These are phyloP conservation scores for Tretioscincus oriximinensis DNA, from an alignment of 2,113 vertebrate species.

Conservation along the genomic window DNA sequence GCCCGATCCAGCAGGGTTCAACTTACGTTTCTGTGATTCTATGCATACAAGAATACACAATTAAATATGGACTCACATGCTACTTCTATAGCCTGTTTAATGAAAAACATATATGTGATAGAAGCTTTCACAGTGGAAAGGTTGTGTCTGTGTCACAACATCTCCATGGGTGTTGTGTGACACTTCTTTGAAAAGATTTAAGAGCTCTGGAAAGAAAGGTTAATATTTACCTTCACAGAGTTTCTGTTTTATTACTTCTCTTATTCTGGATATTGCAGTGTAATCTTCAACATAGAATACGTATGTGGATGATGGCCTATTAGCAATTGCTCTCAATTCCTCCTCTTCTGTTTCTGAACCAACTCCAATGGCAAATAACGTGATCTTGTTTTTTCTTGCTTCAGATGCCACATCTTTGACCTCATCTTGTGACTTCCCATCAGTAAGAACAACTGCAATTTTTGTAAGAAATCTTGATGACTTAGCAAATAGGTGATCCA, in stretches of 20 bases:
- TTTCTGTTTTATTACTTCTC: slow-evolving; percentile 95
- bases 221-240: slow-evolving; percentile 90
- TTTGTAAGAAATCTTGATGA: slow-evolving; percentile 90
- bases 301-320: slow-evolving; percentile 90
- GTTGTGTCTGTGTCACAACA: too few relatives aligned
- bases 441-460: slow-evolving; percentile 94
- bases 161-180: not conserved
- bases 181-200: not conserved
- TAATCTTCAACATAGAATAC: slow-evolving; percentile 97
- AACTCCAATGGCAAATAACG: slow-evolving; percentile 94
- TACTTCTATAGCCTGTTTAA: too few relatives aligned
- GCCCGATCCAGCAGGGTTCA: too few relatives aligned
- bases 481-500: slow-evolving; percentile 88
- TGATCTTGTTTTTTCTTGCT: slow-evolving; percentile 90
- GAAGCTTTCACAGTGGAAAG: too few relatives aligned
- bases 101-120: too few relatives aligned
- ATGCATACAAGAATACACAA: not conserved
- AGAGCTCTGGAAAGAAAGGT: not conserved
- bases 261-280: slow-evolving; percentile 93
- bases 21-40: too few relatives aligned
- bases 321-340: slow-evolving; percentile 90
- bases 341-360: slow-evolving; percentile 88
- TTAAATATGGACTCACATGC: too few relatives aligned
- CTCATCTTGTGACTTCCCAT: slow-evolving; percentile 95
- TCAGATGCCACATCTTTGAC: slow-evolving; percentile 87